These are phyloP conservation scores for Tolmerus cingulatus DNA, from an alignment of 2,888 invertebrate species.

Conservation along the genomic window DNA sequence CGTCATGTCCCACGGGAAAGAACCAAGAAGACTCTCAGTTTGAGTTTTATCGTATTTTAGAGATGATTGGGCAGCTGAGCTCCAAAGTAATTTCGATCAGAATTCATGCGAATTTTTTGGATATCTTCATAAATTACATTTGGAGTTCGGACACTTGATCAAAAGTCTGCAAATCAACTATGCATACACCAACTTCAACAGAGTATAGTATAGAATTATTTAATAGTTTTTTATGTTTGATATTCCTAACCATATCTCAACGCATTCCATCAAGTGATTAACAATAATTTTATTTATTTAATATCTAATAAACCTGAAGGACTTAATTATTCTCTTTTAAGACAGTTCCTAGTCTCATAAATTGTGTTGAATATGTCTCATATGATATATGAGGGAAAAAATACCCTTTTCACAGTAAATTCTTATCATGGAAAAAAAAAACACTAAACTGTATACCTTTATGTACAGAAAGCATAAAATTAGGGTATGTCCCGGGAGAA, in stretches of 20 bases:
- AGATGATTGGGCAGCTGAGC: neutral
- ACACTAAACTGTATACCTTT: neutral
- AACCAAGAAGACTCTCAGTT: neutral
- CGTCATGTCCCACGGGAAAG: neutral
- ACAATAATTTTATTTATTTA: too few species aligned
- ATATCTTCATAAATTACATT: neutral
- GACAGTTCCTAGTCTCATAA: neutral
- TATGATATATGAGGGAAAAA: neutral
- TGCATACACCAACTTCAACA: neutral
- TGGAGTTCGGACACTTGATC: neutral
- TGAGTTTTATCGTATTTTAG: neutral
- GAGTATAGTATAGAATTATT: neutral
- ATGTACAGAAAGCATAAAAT: neutral
- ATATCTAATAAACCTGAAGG: too few species aligned
- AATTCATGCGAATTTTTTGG: neutral
- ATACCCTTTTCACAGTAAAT: neutral
- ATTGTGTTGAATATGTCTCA: neutral
- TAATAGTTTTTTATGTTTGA: too few species aligned
- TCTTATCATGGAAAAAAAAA: neutral
- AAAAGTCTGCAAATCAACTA: neutral
- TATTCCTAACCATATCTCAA: too few species aligned
- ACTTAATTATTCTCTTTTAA: too few species aligned
- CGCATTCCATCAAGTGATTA: too few species aligned
- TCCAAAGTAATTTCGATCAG: neutral
- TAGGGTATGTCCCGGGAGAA: neutral